Evolutionary conservation across 2,113 vertebrate species (phyloP), one percentile per base, ranked within the genome.

Genomic region (Gymnogyps californianus): DNA sequence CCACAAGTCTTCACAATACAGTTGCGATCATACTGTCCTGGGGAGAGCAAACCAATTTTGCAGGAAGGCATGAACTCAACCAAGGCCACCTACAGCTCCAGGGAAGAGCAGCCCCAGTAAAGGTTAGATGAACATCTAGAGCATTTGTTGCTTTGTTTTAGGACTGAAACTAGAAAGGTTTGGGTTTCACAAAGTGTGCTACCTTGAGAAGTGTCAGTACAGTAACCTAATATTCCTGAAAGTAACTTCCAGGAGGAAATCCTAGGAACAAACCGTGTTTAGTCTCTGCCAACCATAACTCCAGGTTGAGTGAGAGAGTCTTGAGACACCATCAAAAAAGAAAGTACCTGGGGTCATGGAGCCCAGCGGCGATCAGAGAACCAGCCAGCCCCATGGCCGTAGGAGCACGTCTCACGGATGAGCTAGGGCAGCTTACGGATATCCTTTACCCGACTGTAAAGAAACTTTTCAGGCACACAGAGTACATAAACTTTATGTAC

Each of bases 371-470:
- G 2, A 25, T 8, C 46, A 42, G 55, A 54, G 32, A 42, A 16
- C 6, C 0, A 0, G 24, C n/a, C n/a, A 40, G 54, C 38, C 74
- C 52, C 11, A 2, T 1, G 3, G 44, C 40, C 1, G 2, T 2
- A 19, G n/a, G 32, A 42, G 29, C 36, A 3, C 2, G 0, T 21
- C 55, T 52, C 61, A 20, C 0, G 0, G 36, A 40, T 7, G 54
- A 47, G 31, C 57, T 6, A 1, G 44, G 51, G 49, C 64, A 52
- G 44, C 52, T 17, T 7, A 28, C 7, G 1, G 13, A 11, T 4
- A 32, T 4, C 52, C 46, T 31, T 15, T 4, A 5, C 5, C 31
- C 1, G 7, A 4, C 26, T 8, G 19, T 5, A 17, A 8, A 17
- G 58, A 40, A 40, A 20, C 62, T 7, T 17, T 4, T 13, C 31